Evolutionary conservation across 2,113 vertebrate genomes (phyloP).

Genomic region (Pleuronectes platessa): DNA sequence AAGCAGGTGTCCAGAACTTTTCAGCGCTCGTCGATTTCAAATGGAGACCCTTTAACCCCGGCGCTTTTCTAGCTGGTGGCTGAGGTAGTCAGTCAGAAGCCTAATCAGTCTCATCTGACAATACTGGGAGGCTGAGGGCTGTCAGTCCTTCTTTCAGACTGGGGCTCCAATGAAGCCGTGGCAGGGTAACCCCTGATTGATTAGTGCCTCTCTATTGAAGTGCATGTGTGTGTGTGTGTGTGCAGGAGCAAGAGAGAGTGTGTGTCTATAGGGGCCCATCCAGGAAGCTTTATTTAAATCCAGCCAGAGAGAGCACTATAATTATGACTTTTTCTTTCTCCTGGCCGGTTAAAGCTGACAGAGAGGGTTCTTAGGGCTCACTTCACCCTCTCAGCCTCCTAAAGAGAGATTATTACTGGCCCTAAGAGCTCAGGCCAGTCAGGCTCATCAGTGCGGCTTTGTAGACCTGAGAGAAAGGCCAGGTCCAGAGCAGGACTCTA

Average conservation of each 20-base stretch:
- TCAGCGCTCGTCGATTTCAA: conserved; percentile 77
- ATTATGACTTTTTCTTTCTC: conserved; percentile 84
- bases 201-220: conserved; percentile 83
- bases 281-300: conserved; percentile 80
- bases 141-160: conserved; percentile 81
- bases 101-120: conserved; percentile 82
- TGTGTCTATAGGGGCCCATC: conserved; percentile 67
- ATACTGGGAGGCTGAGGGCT: conserved; percentile 82
- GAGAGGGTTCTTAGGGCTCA: conserved; percentile 80
- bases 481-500: conserved; percentile 50
- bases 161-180: conserved; percentile 75
- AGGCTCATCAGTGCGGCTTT: conserved; percentile 72
- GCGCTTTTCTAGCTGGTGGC: conserved; percentile 77
- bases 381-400: conserved; percentile 77
- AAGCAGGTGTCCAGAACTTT: conserved; percentile 86
- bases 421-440: conserved; percentile 66
- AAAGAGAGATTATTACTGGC: conserved; percentile 80
- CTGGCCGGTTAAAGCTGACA: conserved; percentile 77
- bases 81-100: conserved; percentile 80
- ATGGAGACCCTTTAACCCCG: conserved; percentile 81
- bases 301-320: conserved; percentile 75
- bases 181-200: conserved; percentile 80
- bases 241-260: conserved; percentile 26
- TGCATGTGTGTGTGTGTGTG: conserved; percentile 40
- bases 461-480: conserved; percentile 50